Evolutionary conservation across 2,888 invertebrate genomes (phyloP), one percentile per base, ranked within the genome.

Genomic region (Oligia latruncula): DNA sequence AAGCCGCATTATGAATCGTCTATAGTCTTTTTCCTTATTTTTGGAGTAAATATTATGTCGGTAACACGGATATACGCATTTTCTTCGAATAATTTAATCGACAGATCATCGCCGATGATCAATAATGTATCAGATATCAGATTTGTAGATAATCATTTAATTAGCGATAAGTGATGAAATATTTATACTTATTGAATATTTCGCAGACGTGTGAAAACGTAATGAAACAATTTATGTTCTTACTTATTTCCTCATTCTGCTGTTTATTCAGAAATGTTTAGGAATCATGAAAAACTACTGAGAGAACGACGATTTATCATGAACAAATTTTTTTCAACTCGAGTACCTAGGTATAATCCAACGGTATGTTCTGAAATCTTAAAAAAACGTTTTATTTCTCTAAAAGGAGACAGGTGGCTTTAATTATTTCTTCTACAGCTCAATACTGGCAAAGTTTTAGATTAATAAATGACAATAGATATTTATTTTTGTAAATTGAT

Each of bases 101-200:
- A 65, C 5, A 70, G 65, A 76, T 85, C 43, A 68, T 72, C 74
- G 17, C 62, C 73, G n/a, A 64, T 80, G 11, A 58, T 71, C 23
- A 60, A 58, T 29, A 58, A 46, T 81, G 65, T 65, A 60, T 81
- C 49, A 74, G n/a, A 11, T 11, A 82, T 80, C 58, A 82, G 72
- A 82, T 81, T 82, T 86, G 11, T 46, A 71, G 81, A 85, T 84
- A 71, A 84, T 13, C 29, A 81, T 81, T 60, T 58, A 23, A 85
- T 85, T 76, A 70, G 17, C 68, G 68, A 68, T 73, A 72, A 62
- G 60, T 40, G 46, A 78, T 55, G 23, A 71, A 70, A 78, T 35
- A 46, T 35, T 35, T 35, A 62, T 60, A 62, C 8, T 23, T 29
- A 20, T 15, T 40, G 35, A 40, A 55, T 49, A n/a, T 35, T 46